These are phyloP conservation scores for Papilio machaon DNA, from an alignment of 1,140 invertebrate species.

Conservation along the genomic window DNA sequence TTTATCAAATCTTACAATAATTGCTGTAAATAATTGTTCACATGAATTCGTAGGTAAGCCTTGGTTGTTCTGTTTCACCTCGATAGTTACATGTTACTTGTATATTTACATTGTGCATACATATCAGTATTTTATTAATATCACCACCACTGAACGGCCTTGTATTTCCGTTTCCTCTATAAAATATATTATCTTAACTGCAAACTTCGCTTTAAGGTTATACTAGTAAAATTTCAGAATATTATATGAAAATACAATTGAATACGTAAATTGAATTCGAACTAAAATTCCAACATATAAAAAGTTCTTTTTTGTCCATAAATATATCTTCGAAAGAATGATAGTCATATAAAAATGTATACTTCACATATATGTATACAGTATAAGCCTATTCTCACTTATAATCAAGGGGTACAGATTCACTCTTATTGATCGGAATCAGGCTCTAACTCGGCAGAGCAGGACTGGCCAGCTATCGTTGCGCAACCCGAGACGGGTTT, in stretches of 20 bases:
- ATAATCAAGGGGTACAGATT: slow-evolving; percentile 50
- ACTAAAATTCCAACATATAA: neutral
- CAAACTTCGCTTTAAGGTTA: neutral
- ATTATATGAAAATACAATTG: neutral
- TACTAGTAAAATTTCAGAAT: neutral
- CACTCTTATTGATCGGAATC: slow-evolving; percentile 69
- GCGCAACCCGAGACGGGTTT: slow-evolving; percentile 73
- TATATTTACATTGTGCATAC: neutral
- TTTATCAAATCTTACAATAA: neutral
- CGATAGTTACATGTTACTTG: neutral
- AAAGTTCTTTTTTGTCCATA: too few relatives aligned
- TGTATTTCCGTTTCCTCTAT: slow-evolving; percentile 13
- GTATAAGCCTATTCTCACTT: neutral
- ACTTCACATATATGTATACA: too few relatives aligned
- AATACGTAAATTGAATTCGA: too few relatives aligned
- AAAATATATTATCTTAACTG: neutral
- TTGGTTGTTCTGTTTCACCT: neutral
- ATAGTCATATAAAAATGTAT: too few relatives aligned
- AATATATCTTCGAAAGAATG: too few relatives aligned
- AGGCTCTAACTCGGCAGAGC: slow-evolving; percentile 47
- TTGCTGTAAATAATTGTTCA: neutral
- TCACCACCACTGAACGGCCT: neutral
- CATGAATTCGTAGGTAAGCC: neutral
- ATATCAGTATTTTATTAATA: slow-evolving; percentile 10
- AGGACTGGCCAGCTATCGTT: slow-evolving; percentile 50